Evolutionary conservation across 2,888 invertebrate species (phyloP).

Genomic region (Temnothorax rugatulus): DNA sequence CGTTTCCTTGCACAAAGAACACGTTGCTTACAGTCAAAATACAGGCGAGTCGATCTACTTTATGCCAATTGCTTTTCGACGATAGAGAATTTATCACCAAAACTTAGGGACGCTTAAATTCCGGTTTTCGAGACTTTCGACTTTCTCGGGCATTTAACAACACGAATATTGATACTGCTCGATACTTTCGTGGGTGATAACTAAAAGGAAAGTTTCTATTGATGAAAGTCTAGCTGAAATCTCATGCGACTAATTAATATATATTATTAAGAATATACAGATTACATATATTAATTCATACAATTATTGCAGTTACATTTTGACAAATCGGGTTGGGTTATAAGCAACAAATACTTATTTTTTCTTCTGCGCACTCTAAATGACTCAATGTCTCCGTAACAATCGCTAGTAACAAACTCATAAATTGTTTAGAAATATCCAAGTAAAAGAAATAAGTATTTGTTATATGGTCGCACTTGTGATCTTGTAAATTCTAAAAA

Average conservation of each 20-base stretch:
- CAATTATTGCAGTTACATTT: constrained; percentile 2
- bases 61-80: constrained; percentile 33
- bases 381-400: neutral
- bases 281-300: neutral
- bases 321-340: neutral
- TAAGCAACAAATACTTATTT: neutral
- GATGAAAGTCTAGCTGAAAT: constrained; percentile 1
- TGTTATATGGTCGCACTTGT: neutral
- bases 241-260: neutral
- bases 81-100: constrained; percentile 31
- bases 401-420: neutral
- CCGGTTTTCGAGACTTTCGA: neutral
- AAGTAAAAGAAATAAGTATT: neutral
- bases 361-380: neutral
- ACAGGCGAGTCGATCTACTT: constrained; percentile 10
- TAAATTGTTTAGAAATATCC: neutral
- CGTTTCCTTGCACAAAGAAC: neutral
- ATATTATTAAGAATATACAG: neutral
- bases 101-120: constrained; percentile 35
- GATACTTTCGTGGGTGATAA: constrained; percentile 13
- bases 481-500: neutral
- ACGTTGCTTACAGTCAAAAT: neutral
- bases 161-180: neutral
- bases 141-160: neutral
- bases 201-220: neutral